Base-by-base conservation (phyloP, 2,888 invertebrate genomes). In the Netelia melanura region DNA sequence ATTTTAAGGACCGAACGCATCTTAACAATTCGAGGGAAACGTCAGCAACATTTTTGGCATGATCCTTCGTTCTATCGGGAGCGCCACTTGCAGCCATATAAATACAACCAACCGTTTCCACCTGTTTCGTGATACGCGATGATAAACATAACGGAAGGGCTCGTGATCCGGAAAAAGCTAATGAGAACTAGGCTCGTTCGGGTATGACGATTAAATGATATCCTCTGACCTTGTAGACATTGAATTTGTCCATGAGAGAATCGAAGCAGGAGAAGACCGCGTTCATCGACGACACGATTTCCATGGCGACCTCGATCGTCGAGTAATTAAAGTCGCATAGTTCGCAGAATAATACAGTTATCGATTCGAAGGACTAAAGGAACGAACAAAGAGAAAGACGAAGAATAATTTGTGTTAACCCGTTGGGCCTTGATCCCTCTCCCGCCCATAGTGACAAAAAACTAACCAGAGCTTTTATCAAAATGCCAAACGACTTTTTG, bases 71-170 rank as follows among this genome's bases (percentile, higher is more conserved):
- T 62, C 96, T 94, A 91, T 98, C 97, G 0, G 98, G 98, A 1
- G 97, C 97, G 0, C 98, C 98, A 65, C 98, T 97, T 5, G 98
- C 98, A 52, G 97, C 96, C 98, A 98, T 98, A 93, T 98, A 98
- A 70, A 96, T 96, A 92, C 96, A 97, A n/a, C 98, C 98, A 0
- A 98, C 97, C 0, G 98, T 98, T 94, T 98, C 98, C 82, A 98
- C 98, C 98, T 97, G 91, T 38, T 38, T 38, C 38, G 38, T 38
- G 38, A 38, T 38, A 6, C 5, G 38, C 38, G 38, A 38, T 38
- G 38, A 38, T 38, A 38, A 38, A 6, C 8, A 38, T 38, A 38
- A 38, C 38, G 38, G 38, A 38, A 38, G 38, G 38, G 38, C 38
- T 38, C 38, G 38, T 38, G 38, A 38, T 2, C 38, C 38, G 5